These are phyloP conservation scores for Pseudopipra pipra DNA, from an alignment of 2,113 vertebrate species.

Conservation along the genomic window DNA sequence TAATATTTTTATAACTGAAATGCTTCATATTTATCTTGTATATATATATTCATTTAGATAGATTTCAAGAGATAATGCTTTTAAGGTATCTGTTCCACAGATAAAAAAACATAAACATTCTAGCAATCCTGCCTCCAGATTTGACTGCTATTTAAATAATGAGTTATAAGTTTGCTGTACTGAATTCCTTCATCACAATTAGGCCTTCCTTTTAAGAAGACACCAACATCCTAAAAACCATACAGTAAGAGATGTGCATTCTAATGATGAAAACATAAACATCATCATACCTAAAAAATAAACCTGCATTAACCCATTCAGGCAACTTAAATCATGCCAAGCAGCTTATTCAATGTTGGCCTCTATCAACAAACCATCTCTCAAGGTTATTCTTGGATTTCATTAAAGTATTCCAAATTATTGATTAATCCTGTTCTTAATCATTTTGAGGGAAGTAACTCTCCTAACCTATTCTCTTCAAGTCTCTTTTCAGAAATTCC, in stretches of 20 bases:
- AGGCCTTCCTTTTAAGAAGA: not conserved
- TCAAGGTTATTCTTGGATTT: not conserved
- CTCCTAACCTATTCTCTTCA: not conserved
- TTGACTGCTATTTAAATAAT: not conserved
- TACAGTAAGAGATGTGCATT: not conserved
- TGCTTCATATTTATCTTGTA: not conserved
- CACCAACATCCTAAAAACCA: not conserved
- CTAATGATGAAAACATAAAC: not conserved
- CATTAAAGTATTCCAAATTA: not conserved
- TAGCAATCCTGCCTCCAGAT: not conserved
- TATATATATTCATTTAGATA: not conserved
- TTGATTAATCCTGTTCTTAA: not conserved
- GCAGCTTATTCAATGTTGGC: fast-evolving
- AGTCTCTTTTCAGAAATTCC: not conserved
- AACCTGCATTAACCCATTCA: not conserved
- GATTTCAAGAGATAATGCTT: not conserved
- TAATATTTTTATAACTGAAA: not conserved
- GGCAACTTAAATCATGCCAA: not conserved
- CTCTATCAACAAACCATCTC: not conserved
- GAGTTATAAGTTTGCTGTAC: not conserved
- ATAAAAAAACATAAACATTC: not conserved
- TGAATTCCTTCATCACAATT: not conserved
- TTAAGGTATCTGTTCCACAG: not conserved
- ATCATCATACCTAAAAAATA: not conserved
- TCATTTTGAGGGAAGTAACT: not conserved